phyloP scores from a whole-genome alignment of 92 coral and sea anemone genomes.

The Palythoa caribaeorum region DNA sequence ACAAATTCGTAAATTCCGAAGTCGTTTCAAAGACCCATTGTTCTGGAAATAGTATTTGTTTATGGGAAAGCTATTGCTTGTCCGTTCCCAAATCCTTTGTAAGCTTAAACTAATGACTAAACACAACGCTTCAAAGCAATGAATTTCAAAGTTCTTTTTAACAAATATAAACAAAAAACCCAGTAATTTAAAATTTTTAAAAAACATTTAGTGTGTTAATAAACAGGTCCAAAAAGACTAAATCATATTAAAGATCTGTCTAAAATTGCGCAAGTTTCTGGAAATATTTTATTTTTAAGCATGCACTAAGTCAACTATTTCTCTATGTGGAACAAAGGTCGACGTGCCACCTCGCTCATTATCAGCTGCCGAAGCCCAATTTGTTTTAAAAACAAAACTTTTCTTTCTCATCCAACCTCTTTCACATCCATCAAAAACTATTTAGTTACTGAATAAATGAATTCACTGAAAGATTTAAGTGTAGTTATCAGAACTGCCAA shows the following conservation, averaged over 20 bases:
- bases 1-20: slow-evolving; percentile 5
- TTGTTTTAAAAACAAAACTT: no score
- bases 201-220: neutral
- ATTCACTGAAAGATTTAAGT: neutral
- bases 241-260: no score
- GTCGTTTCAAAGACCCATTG: slow-evolving; percentile 23
- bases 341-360: no score
- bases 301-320: no score
- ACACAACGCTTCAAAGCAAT: neutral
- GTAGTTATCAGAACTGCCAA: neutral
- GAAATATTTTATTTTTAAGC: no score
- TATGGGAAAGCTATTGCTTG: slow-evolving; percentile 24
- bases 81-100: slow-evolving; percentile 41
- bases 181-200: neutral
- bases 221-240: no score
- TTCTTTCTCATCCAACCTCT: no score
- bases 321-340: no score
- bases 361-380: no score
- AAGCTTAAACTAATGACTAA: neutral
- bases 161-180: neutral
- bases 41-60: neutral
- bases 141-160: neutral
- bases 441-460: neutral
- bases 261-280: no score
- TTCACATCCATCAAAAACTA: no score